Evolutionary conservation across 2,888 invertebrate genomes (phyloP).

Genomic region (Eutolmus rufibarbis): DNA sequence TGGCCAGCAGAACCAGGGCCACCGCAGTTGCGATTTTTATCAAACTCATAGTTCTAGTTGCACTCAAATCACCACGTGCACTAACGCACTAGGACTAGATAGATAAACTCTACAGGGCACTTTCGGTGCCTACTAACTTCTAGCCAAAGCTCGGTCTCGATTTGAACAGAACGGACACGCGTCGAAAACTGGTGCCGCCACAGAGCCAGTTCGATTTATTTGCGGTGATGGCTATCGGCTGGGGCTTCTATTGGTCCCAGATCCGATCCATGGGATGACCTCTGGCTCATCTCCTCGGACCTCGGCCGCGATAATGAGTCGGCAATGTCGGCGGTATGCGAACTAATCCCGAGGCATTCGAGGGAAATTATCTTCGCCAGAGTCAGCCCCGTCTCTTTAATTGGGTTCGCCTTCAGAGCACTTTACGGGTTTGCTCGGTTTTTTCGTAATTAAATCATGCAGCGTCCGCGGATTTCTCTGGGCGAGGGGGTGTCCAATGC

Average conservation of each 20-base stretch:
- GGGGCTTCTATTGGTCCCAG: background rate
- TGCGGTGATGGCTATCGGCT: background rate
- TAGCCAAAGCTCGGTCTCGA: background rate
- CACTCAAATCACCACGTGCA: background rate
- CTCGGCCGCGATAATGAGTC: conserved; percentile 4
- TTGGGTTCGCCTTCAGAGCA: conserved; percentile 20
- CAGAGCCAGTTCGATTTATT: conserved; percentile 2
- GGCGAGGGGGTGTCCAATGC: background rate
- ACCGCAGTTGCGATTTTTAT: background rate
- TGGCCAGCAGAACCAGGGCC: background rate
- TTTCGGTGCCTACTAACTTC: background rate
- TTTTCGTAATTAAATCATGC: conserved; percentile 26
- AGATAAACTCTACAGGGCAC: background rate
- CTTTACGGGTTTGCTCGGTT: background rate
- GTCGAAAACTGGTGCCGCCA: background rate
- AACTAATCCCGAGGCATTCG: background rate
- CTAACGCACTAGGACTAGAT: background rate
- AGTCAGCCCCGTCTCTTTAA: background rate
- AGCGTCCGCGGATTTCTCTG: background rate
- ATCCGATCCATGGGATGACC: background rate
- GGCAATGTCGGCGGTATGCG: background rate
- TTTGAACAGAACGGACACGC: background rate
- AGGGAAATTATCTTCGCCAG: conserved; percentile 1
- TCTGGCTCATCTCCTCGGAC: background rate
- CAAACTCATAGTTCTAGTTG: background rate